These are phyloP conservation scores for Porites lobata DNA, from an alignment of 92 coral and sea anemone species.

Conservation along the genomic window DNA sequence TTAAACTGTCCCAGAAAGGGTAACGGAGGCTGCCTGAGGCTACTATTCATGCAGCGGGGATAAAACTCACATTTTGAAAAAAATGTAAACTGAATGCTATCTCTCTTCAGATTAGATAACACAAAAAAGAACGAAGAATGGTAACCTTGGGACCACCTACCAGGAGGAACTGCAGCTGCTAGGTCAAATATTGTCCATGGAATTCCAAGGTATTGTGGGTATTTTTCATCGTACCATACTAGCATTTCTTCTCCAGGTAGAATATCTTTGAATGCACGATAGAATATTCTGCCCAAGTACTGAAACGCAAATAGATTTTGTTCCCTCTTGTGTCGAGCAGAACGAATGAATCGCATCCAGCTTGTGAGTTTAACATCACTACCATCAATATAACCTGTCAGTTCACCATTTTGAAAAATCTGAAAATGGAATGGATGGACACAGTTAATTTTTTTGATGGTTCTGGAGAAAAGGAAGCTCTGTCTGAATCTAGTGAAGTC, in stretches of 20 bases:
- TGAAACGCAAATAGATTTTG: conserved; percentile 95
- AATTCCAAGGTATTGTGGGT: conserved; percentile 92
- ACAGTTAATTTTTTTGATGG: neutral
- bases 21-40: no score
- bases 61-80: no score
- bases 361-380: conserved; percentile 88
- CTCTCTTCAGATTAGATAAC: neutral
- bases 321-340: conserved; percentile 89
- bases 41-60: no score
- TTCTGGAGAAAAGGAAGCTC: neutral
- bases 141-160: conserved; percentile 5
- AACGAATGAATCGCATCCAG: conserved; percentile 98
- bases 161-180: conserved; percentile 17
- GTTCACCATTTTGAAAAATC: conserved; percentile 83
- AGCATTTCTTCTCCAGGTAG: conserved; percentile 87
- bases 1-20: no score
- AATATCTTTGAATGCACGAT: conserved; percentile 89
- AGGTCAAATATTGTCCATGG: conserved; percentile 78
- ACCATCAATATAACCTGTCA: conserved; percentile 85
- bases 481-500: no score
- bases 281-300: conserved; percentile 88
- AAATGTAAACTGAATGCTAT: neutral
- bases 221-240: conserved; percentile 96
- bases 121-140: no score
- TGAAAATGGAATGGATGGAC: neutral